phyloP scores from a whole-genome alignment of 92 coral and sea anemone genomes.

The Porites cylindrica region DNA sequence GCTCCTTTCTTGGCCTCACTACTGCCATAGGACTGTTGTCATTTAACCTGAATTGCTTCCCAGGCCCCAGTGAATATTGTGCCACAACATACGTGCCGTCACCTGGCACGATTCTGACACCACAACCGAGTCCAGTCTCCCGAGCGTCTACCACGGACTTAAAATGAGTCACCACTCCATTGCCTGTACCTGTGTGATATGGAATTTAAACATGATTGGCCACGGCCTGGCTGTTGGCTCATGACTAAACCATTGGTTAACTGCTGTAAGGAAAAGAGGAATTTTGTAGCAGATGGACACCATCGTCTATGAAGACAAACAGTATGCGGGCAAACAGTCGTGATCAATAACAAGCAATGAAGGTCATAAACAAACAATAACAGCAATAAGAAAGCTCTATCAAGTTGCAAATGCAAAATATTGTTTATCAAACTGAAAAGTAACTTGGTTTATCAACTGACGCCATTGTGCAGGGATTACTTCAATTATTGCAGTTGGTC shows the following conservation, averaged over 20 bases:
- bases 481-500: too few species aligned
- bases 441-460: background rate
- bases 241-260: too few species aligned
- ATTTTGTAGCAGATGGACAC: too few species aligned
- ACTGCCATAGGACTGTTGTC: background rate
- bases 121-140: conserved; percentile 65
- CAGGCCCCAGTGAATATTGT: conserved; percentile 42
- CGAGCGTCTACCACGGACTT: conserved; percentile 47
- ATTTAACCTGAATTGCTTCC: conserved; percentile 1
- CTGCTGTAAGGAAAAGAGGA: too few species aligned
- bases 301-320: too few species aligned
- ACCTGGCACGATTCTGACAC: conserved; percentile 53
- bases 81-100: conserved; percentile 72
- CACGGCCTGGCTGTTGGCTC: too few species aligned
- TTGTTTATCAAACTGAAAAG: background rate
- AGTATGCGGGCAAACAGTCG: too few species aligned
- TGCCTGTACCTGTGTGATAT: conserved; percentile 29
- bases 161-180: conserved; percentile 40
- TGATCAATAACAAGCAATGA: too few species aligned
- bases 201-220: background rate
- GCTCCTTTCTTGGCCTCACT: conserved; percentile 28
- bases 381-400: too few species aligned
- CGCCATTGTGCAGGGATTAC: too few species aligned
- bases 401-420: too few species aligned
- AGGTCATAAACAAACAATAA: too few species aligned